Evolutionary conservation across 2,888 invertebrate species (phyloP).

Genomic region (Gandaritis pyraliata): DNA sequence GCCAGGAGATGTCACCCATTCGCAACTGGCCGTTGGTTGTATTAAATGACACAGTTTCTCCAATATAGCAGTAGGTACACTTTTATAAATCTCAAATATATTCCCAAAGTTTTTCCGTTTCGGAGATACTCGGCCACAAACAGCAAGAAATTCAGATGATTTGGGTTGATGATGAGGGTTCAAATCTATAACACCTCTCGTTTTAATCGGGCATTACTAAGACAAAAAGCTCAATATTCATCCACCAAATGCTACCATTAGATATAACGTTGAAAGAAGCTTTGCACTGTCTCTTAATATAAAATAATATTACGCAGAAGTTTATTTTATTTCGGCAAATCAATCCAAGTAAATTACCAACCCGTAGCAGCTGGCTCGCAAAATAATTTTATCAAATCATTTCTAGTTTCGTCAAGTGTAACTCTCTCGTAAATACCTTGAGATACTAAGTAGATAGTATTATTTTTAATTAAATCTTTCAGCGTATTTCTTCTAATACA

Average conservation of each 20-base stretch:
- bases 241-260: not conserved
- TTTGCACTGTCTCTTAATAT: not conserved
- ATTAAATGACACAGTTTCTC: slow-evolving; percentile 30
- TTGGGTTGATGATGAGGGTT: no score
- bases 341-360: not conserved
- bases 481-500: slow-evolving; percentile 7
- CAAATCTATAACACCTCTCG: no score
- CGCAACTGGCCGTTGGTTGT: slow-evolving; percentile 29
- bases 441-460: slow-evolving; percentile 47
- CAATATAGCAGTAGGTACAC: slow-evolving; percentile 20
- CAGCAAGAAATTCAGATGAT: no score
- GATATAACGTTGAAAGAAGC: not conserved
- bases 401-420: slow-evolving; percentile 55
- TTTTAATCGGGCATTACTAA: no score
- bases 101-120: no score
- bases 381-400: slow-evolving; percentile 56
- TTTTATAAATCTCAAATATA: slow-evolving; percentile 2
- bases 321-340: slow-evolving; percentile 23
- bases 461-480: slow-evolving; percentile 57
- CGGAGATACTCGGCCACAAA: no score
- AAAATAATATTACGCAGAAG: slow-evolving; percentile 21
- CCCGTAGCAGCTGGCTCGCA: slow-evolving; percentile 52
- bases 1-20: slow-evolving; percentile 47
- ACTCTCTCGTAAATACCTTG: slow-evolving; percentile 53
- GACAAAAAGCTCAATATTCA: no score